Conservation (phyloP, 2,797 vertebrate species). For the Pseudomugil gertrudae region DNA sequence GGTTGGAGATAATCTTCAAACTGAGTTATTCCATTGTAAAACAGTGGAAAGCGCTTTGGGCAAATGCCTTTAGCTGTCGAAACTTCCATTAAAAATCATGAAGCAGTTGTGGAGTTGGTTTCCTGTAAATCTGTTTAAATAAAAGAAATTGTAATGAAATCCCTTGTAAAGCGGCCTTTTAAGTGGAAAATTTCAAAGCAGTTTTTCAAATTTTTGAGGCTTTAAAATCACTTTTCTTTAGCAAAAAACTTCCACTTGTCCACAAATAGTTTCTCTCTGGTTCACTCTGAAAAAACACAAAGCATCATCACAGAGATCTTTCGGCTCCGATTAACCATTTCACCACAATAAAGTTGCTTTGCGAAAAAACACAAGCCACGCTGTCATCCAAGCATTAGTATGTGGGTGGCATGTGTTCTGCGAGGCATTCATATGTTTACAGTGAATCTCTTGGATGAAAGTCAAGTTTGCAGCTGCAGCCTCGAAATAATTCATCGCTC, state of each 20-base stretch:
- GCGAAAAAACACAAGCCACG: constrained; percentile 28
- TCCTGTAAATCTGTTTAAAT: constrained; percentile 40
- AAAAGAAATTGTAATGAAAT: constrained; percentile 30
- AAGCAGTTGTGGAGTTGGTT: constrained; percentile 56
- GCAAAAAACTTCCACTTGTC: constrained; percentile 12
- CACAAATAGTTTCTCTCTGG: neutral
- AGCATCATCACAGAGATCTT: no score
- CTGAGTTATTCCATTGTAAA: constrained; percentile 43
- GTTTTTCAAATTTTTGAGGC: constrained; percentile 32
- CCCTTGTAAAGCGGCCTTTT: constrained; percentile 57
- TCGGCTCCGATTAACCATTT: constrained; percentile 44
- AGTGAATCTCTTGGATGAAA: constrained; percentile 82
- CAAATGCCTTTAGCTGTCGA: constrained; percentile 62
- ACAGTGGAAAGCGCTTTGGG: constrained; percentile 35
- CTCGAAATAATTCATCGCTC: constrained; percentile 84
- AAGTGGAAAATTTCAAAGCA: constrained; percentile 39
- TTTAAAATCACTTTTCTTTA: constrained; percentile 13
- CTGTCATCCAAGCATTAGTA: constrained; percentile 56
- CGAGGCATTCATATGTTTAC: constrained; percentile 75
- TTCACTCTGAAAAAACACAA: constrained; percentile 6
- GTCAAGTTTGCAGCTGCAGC: constrained; percentile 85
- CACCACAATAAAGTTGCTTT: constrained; percentile 33
- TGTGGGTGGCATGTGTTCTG: constrained; percentile 72
- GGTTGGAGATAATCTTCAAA: constrained; percentile 32
- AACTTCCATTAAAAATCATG: constrained; percentile 58